These are phyloP conservation scores for Chamaetylas fuelleborni DNA, from an alignment of 2,113 vertebrate genomes.

Conservation along the genomic window DNA sequence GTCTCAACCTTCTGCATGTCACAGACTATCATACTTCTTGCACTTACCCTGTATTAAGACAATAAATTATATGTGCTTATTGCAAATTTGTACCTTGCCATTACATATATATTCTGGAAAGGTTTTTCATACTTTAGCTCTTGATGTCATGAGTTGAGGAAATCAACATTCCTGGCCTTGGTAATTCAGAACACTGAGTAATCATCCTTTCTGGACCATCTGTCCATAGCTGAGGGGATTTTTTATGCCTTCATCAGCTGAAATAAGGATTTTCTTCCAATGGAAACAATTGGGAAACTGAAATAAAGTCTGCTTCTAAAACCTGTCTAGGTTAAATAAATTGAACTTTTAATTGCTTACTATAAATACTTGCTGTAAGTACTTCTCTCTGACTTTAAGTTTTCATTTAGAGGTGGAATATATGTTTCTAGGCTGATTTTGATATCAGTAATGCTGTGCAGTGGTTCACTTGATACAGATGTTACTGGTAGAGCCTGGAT, in stretches of 20 bases:
- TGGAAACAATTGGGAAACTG: neutral
- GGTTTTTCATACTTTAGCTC: neutral
- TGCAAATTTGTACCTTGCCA: neutral
- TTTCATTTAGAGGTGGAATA: neutral
- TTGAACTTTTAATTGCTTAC: neutral
- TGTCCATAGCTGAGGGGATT: accelerated
- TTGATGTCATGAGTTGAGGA: neutral
- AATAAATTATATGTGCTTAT: neutral
- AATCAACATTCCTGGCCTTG: neutral
- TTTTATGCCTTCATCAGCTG: neutral
- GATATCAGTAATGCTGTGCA: neutral
- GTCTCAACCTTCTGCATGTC: neutral
- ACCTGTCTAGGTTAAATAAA: neutral
- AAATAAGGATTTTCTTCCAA: neutral
- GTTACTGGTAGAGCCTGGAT: neutral
- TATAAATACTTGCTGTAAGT: neutral
- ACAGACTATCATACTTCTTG: neutral
- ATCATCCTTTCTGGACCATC: neutral
- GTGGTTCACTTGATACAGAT: neutral
- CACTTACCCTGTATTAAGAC: neutral
- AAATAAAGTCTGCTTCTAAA: neutral
- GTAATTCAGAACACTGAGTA: neutral
- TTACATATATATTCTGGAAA: neutral
- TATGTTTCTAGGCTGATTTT: neutral
- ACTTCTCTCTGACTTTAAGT: neutral